Evolutionary conservation across 2,888 invertebrate genomes (phyloP).

Genomic region (Phrixothrix hirtus): DNA sequence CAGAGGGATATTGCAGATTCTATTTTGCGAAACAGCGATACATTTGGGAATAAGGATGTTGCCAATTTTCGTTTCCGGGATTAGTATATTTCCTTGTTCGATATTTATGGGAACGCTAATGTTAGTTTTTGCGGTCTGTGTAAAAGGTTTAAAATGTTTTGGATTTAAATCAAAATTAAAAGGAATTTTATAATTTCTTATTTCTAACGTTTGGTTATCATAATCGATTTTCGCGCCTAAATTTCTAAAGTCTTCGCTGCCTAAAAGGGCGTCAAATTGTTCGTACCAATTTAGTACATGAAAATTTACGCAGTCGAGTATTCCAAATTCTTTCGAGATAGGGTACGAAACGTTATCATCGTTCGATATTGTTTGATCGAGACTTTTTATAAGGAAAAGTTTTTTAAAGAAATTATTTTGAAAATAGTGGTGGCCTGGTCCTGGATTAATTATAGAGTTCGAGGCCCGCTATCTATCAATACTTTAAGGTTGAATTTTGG

Average conservation of each 20-base stretch:
- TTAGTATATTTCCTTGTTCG: slow-evolving; percentile 9
- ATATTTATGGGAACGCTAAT: too few species aligned
- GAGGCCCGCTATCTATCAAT: slow-evolving; percentile 27
- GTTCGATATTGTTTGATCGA: slow-evolving; percentile 16
- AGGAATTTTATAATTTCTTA: slow-evolving; percentile 11
- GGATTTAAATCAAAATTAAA: slow-evolving; percentile 23
- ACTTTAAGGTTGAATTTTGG: slow-evolving; percentile 21
- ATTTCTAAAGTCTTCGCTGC: slow-evolving; percentile 25
- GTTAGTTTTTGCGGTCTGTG: too few species aligned
- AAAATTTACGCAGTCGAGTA: slow-evolving; percentile 10
- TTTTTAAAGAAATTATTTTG: slow-evolving; percentile 17
- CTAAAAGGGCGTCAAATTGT: slow-evolving; percentile 25
- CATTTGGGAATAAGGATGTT: slow-evolving; percentile 17
- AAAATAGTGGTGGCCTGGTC: slow-evolving; percentile 14
- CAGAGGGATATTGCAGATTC: slow-evolving; percentile 12
- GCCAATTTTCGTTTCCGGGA: too few species aligned
- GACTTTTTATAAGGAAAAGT: slow-evolving; percentile 20
- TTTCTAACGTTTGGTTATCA: slow-evolving; percentile 10
- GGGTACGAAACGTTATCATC: slow-evolving; percentile 21
- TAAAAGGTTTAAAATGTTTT: slow-evolving; percentile 6
- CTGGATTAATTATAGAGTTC: slow-evolving; percentile 25
- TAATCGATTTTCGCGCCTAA: slow-evolving; percentile 25
- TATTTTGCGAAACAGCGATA: slow-evolving; percentile 11
- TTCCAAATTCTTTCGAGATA: slow-evolving; percentile 19
- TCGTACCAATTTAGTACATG: slow-evolving; percentile 24